Percentiles rank a stretch among this genome's conserved stretches.
Evolutionary conservation across 2,113 vertebrate genomes (phyloP).

Genomic region (Drymodes brunneopygia): DNA sequence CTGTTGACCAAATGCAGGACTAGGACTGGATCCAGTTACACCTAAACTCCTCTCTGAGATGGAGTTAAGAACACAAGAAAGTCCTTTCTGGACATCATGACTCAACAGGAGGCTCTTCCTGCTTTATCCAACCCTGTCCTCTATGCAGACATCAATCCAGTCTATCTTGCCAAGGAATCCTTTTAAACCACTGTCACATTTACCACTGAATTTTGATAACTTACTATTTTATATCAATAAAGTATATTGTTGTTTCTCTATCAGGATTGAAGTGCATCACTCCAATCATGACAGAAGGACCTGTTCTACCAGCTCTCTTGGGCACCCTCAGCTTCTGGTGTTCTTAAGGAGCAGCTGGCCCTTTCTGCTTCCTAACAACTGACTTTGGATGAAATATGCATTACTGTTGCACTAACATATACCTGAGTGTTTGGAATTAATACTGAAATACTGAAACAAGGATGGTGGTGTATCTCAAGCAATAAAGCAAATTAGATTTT

Average conservation of each 20-base stretch:
- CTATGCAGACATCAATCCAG: neutral
- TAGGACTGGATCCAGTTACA: neutral
- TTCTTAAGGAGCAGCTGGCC: neutral
- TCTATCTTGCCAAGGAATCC: neutral
- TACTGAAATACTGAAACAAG: neutral
- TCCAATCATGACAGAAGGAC: rapidly evolving
- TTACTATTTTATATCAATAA: neutral
- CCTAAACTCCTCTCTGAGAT: neutral
- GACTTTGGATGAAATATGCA: neutral
- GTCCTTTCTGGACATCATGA: neutral
- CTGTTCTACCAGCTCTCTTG: neutral
- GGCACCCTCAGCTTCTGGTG: neutral
- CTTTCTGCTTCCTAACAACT: neutral
- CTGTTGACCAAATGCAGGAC: rapidly evolving
- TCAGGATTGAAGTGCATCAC: neutral
- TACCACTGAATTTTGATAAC: neutral
- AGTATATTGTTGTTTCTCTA: neutral
- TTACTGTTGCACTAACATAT: neutral
- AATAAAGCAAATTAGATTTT: neutral
- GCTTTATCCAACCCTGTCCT: neutral
- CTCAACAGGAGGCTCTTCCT: neutral
- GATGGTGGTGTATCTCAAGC: neutral
- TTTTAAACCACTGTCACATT: neutral
- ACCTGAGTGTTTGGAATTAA: neutral
- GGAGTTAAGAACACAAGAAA: neutral